Percentiles rank a stretch among this genome's conserved stretches.
Evolutionary conservation across 2,797 vertebrate genomes (phyloP).

Genomic region (Pseudomugil tenellus): DNA sequence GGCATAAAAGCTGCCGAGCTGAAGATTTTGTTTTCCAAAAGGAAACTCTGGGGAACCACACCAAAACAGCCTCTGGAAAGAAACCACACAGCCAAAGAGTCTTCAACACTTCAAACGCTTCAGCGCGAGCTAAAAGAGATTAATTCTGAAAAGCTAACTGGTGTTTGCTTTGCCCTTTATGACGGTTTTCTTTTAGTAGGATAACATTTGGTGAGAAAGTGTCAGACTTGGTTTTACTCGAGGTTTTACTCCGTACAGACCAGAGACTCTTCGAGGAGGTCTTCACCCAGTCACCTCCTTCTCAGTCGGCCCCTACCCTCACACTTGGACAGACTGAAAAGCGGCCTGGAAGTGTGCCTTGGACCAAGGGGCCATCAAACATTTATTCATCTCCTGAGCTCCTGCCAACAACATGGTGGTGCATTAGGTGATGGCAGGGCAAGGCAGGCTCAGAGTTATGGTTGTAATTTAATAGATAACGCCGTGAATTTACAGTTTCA

Average conservation of each 20-base stretch:
- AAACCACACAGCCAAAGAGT: constrained; percentile 67
- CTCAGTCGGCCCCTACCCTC: constrained; percentile 2
- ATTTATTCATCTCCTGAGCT: constrained; percentile 62
- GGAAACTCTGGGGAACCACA: constrained; percentile 71
- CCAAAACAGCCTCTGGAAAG: constrained; percentile 74
- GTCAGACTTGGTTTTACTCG: constrained; percentile 70
- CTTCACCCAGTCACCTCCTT: constrained; percentile 37
- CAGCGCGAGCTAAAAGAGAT: constrained; percentile 61
- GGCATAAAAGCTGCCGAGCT: constrained; percentile 71
- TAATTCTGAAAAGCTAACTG: constrained; percentile 71
- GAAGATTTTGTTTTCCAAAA: constrained; percentile 71
- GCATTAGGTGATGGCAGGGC: constrained; percentile 14
- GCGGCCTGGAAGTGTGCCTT: constrained; percentile 60
- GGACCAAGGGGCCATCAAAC: constrained; percentile 65
- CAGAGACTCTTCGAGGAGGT: constrained; percentile 65
- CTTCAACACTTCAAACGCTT: constrained; percentile 75
- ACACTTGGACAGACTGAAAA: constrained; percentile 41
- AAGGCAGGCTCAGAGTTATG: constrained; percentile 31
- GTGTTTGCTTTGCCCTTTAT: constrained; percentile 69
- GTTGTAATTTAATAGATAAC: constrained; percentile 43
- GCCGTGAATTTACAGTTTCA: constrained; percentile 12
- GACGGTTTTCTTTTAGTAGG: constrained; percentile 63
- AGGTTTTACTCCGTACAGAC: constrained; percentile 57
- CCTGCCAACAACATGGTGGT: constrained; percentile 50
- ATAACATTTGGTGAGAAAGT: constrained; percentile 79